Evolutionary conservation across 1,140 invertebrate genomes (phyloP).

Genomic region (Drosophila miranda): DNA sequence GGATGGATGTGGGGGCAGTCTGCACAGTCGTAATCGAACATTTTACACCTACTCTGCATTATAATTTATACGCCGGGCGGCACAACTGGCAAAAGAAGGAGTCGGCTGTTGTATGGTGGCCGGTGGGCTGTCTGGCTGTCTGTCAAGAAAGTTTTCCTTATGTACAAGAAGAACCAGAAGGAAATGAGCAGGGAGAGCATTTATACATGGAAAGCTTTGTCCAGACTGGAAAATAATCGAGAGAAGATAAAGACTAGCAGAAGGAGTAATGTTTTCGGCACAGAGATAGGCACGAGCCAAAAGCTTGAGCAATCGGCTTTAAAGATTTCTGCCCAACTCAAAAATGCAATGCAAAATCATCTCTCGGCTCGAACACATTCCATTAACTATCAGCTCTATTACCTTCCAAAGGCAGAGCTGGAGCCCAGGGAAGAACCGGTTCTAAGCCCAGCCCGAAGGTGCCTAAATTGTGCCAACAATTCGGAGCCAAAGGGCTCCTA

Average conservation of each 20-base stretch:
- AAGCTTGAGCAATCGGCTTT: no score
- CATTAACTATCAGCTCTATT: slow-evolving; percentile 16
- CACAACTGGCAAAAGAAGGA: slow-evolving; percentile 34
- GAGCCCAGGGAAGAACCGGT: slow-evolving; percentile 9
- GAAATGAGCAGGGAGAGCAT: background rate
- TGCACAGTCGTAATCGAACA: slow-evolving; percentile 75
- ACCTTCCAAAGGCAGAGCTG: background rate
- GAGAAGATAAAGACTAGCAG: background rate
- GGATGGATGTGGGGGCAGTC: slow-evolving; percentile 9
- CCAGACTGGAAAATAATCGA: background rate
- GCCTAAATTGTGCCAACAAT: slow-evolving; percentile 60
- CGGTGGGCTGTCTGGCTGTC: slow-evolving; percentile 40
- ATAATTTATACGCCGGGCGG: slow-evolving; percentile 74
- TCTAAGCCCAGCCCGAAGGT: slow-evolving; percentile 29
- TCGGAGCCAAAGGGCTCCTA: slow-evolving; percentile 41
- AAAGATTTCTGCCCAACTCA: no score
- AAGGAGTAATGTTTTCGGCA: no score
- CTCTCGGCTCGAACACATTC: slow-evolving; percentile 15
- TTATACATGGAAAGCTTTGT: slow-evolving; percentile 8
- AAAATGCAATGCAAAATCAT: background rate
- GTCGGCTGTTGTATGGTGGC: background rate
- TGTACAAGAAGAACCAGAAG: slow-evolving; percentile 29
- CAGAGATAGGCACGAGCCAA: no score
- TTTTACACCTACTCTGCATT: slow-evolving; percentile 80
- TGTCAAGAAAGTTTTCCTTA: slow-evolving; percentile 72